Evolutionary conservation across 2,113 vertebrate genomes (phyloP).

Genomic region (Athene noctua): DNA sequence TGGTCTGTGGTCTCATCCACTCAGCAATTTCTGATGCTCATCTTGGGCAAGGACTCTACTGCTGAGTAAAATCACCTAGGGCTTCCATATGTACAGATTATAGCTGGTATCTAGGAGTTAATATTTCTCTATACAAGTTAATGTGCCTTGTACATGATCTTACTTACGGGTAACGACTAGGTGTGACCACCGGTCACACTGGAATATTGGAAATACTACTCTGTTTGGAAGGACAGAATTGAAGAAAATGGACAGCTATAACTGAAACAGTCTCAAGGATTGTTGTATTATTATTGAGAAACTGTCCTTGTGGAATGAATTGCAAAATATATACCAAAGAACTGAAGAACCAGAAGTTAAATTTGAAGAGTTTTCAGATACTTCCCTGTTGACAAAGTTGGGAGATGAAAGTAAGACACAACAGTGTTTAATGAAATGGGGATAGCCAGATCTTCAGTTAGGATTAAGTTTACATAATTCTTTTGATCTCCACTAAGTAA

Average conservation of each 20-base stretch:
- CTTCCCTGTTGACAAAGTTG: neutral
- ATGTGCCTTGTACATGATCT: neutral
- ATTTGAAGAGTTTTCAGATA: neutral
- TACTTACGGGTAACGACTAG: neutral
- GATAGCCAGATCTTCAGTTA: neutral
- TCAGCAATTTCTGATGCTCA: neutral
- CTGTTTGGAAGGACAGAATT: neutral
- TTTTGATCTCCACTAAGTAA: neutral
- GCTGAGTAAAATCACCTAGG: neutral
- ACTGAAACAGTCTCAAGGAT: neutral
- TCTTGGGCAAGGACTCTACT: neutral
- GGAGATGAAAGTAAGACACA: neutral
- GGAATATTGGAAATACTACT: neutral
- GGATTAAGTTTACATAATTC: neutral
- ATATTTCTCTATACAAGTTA: neutral
- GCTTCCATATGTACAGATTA: neutral
- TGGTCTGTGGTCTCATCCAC: neutral
- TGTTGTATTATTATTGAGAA: neutral
- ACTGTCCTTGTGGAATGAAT: neutral
- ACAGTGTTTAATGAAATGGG: neutral
- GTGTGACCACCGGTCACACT: neutral
- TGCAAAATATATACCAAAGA: neutral
- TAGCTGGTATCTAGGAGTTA: neutral
- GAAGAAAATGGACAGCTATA: neutral
- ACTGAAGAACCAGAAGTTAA: neutral